These are phyloP conservation scores for Rhogogaster chlorosoma DNA, from an alignment of 2,888 invertebrate species.

Conservation along the genomic window DNA sequence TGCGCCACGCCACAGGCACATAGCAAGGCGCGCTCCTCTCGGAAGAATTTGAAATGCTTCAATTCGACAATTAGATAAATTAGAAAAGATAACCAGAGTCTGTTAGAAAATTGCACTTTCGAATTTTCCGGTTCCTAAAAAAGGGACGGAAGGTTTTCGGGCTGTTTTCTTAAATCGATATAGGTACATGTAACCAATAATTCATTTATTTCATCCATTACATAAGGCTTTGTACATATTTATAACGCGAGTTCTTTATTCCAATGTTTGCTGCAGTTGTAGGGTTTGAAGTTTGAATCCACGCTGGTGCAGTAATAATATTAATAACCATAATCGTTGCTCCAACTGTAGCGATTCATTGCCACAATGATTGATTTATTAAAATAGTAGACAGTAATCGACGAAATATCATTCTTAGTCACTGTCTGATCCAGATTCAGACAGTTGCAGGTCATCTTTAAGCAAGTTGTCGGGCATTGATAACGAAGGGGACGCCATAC, in stretches of 20 bases:
- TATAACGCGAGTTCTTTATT: constrained; percentile 35
- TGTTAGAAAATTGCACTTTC: no score
- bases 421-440: constrained; percentile 91
- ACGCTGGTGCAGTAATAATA: not conserved
- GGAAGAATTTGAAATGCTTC: no score
- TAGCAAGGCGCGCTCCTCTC: no score
- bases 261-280: constrained; percentile 19
- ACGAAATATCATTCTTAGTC: constrained; percentile 79
- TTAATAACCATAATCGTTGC: not conserved
- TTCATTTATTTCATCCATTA: constrained; percentile 39
- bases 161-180: no score
- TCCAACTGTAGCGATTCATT: not conserved
- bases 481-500: constrained; percentile 70
- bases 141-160: no score
- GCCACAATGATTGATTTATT: not conserved
- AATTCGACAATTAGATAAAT: no score
- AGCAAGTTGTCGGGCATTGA: constrained; percentile 84
- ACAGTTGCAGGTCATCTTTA: constrained; percentile 92
- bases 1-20: no score
- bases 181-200: not conserved
- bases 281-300: not conserved
- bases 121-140: no score
- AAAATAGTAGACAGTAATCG: constrained; percentile 10
- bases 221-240: constrained; percentile 47
- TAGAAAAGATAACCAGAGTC: no score